phyloP scores from a whole-genome alignment of 1,140 invertebrate genomes.

The Listronotus oregonensis region DNA sequence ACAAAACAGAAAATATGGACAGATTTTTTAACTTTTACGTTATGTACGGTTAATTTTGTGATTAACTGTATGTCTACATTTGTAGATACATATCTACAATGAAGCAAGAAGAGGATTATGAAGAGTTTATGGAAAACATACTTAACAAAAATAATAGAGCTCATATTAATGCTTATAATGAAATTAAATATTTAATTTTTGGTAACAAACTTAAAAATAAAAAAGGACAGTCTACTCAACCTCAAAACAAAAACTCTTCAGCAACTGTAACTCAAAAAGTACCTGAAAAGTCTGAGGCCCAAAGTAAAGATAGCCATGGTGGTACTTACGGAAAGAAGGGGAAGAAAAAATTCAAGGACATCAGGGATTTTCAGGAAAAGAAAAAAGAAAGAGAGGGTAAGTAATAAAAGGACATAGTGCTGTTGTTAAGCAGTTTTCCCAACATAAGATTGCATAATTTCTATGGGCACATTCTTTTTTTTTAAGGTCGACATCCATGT shows the following conservation, averaged over 20 bases:
- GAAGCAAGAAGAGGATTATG: conserved; percentile 68
- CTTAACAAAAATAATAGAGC: conserved; percentile 66
- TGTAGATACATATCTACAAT: conserved; percentile 70
- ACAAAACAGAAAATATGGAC: no score
- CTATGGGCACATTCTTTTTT: no score
- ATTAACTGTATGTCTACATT: conserved; percentile 39
- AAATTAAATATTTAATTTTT: conserved; percentile 64
- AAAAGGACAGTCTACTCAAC: neutral
- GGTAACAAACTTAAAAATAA: conserved; percentile 34
- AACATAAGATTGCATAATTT: no score
- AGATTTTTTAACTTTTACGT: no score
- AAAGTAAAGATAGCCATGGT: conserved; percentile 10
- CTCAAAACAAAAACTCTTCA: neutral
- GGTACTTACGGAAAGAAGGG: conserved; percentile 42
- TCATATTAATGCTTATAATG: conserved; percentile 68
- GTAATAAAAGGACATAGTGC: neutral
- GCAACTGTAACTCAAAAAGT: neutral
- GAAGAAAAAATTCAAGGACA: conserved; percentile 46
- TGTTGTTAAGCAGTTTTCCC: no score
- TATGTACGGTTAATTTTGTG: no score
- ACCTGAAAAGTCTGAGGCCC: conserved; percentile 1
- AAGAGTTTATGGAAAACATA: conserved; percentile 71
- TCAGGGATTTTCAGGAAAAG: conserved; percentile 40
- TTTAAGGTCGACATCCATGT: conserved; percentile 81
- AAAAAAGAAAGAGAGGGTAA: conserved; percentile 43